Base-by-base conservation (phyloP, 2,888 invertebrate species). In the Trissolcus japonicus region DNA sequence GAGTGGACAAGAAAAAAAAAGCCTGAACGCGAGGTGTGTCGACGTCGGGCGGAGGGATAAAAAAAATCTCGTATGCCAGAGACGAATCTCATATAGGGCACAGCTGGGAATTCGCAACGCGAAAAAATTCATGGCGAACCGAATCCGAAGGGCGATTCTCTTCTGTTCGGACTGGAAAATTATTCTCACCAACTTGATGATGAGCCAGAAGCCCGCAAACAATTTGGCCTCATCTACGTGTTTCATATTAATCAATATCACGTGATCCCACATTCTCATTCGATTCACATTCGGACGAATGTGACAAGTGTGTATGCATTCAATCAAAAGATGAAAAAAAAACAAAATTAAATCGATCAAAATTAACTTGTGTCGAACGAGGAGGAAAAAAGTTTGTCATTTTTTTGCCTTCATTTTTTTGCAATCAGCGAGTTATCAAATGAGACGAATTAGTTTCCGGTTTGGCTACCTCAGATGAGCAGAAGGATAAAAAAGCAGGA, bases 51-150 rank as follows among this genome's bases (percentile, higher is more conserved):
- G 35, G 35, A 35, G 41, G 55, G 68, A 60, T 55, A 80, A 83
- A 84, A 84, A 86, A 85, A 85, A 88, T 88, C 86, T 86, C 84
- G 87, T 87, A 88, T 87, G 86, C 86, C 84, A 80, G 83, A 83
- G 84, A 86, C 86, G 87, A 86, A 86, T 85, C 87, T 87, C 78
- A 79, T 79, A 79, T 75, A 79, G 74, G 84, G 79, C 87, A 86
- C 87, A 88, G 87, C 87, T 87, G 87, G 87, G 87, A 87, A 87
- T 87, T 86, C 84, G 82, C 76, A 78, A 71, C 80, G 76, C 83
- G 83, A 84, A 85, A 83, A 87, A 87, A 87, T 87, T 87, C 87
- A 87, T 87, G 82, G 84, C 73, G 75, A 75, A 57, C 74, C 76
- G 71, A 80, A 78, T 74, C 51, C 69, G 53, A 65, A 72, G 79